These are phyloP conservation scores for Resseliella maxima DNA, from an alignment of 2,888 invertebrate species.

Conservation along the genomic window DNA sequence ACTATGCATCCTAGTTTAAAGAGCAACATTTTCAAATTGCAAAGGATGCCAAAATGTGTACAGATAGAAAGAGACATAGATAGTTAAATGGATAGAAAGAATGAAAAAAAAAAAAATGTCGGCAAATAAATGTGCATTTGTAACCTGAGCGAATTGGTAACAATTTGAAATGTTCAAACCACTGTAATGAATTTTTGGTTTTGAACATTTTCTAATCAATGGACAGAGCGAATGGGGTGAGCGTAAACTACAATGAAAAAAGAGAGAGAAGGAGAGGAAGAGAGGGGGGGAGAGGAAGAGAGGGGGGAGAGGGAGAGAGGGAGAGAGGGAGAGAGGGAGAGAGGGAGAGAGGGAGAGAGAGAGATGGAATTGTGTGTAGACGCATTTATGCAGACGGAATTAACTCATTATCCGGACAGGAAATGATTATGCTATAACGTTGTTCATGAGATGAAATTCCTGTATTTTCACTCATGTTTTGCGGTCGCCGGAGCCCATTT, in stretches of 20 bases:
- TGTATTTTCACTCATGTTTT: constrained; percentile 45
- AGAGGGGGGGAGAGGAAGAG: background rate
- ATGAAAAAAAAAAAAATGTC: background rate
- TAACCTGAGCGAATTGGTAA: constrained; percentile 42
- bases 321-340: background rate
- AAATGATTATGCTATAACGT: constrained; percentile 41
- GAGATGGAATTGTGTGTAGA: background rate
- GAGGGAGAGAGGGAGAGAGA: background rate
- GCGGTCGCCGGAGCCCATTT: background rate
- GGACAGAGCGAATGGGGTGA: background rate
- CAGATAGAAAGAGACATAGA: no score
- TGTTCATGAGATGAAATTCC: constrained; percentile 52
- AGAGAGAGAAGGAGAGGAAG: background rate
- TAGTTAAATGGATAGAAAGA: background rate
- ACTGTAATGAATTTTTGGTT: constrained; percentile 55
- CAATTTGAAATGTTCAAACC: constrained; percentile 55
- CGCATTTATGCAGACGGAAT: constrained; percentile 53
- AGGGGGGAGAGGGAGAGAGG: no score
- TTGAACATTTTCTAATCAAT: constrained; percentile 53
- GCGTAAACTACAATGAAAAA: no score
- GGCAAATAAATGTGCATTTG: constrained; percentile 33
- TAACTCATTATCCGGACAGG: constrained; percentile 54
- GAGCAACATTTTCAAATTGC: background rate
- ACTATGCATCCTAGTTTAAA: constrained; percentile 24
- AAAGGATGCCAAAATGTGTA: background rate